These are phyloP conservation scores for Numenius arquata DNA, from an alignment of 2,113 vertebrate species.

Conservation along the genomic window DNA sequence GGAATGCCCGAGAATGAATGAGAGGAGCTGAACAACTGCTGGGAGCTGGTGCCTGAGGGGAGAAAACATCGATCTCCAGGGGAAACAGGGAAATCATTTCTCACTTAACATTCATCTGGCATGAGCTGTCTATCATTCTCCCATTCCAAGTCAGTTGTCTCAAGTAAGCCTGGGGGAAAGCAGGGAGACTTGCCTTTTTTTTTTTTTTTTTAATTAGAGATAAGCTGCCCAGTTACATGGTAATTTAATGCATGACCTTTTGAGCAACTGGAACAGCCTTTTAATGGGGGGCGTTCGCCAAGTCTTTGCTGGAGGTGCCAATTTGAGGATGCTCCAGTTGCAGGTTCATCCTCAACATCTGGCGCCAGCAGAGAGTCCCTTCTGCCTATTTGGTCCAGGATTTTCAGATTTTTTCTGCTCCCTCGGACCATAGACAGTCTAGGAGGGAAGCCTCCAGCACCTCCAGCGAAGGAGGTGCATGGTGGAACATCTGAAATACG, in stretches of 20 bases:
- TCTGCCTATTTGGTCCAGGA: fast-evolving
- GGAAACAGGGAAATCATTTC: slow-evolving; percentile 10
- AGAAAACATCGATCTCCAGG: background rate
- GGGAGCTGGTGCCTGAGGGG: slow-evolving; percentile 19
- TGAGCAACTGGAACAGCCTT: background rate
- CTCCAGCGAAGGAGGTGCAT: fast-evolving
- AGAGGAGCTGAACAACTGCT: background rate
- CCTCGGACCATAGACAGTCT: too few relatives aligned
- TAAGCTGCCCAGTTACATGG: background rate
- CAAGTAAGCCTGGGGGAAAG: background rate
- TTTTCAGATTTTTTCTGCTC: background rate
- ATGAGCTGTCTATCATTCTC: slow-evolving; percentile 23
- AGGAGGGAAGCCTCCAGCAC: background rate
- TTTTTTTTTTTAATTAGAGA: slow-evolving; percentile 5
- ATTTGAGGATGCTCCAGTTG: background rate
- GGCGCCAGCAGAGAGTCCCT: background rate
- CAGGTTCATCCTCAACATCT: background rate
- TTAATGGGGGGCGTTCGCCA: background rate
- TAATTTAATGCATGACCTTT: slow-evolving; percentile 53
- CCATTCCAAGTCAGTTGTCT: background rate
- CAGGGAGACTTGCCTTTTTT: background rate
- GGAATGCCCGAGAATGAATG: background rate
- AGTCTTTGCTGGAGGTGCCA: slow-evolving; percentile 31
- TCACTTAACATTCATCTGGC: slow-evolving; percentile 8
- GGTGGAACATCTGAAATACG: fast-evolving